Evolutionary conservation across 2,888 invertebrate species (phyloP), one percentile per base, ranked within the genome.

Genomic region (Eudasyphora cyanicolor): DNA sequence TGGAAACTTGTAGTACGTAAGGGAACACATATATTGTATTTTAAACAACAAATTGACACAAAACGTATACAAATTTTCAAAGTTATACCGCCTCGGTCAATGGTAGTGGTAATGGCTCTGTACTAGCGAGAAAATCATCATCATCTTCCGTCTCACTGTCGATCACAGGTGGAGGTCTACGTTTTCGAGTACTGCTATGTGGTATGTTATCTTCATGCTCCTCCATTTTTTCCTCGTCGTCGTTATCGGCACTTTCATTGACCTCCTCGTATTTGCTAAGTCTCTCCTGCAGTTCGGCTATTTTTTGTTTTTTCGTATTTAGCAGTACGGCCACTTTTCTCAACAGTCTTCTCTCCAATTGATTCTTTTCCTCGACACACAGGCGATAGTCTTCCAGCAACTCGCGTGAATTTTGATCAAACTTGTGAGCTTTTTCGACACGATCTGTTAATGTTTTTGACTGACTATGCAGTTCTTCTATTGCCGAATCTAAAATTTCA

Each of bases 361-460:
- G 49, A 21, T 81, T 84, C 35, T 84, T 84, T 19, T 84, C 84
- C 17, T 84, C 84, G 27, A 84, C 81, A 19, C 84, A 84, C n/a
- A 79, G 27, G 0, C 84, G 76, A 27, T 81, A 79, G 21, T 84
- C 84, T 17, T 84, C 76, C 32, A 84, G 67, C 10, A 84, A 57
- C 12, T 81, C 78, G 10, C 78, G 64, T 24, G 81, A 79, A 60
- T 81, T 57, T 7, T 76, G 75, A 27, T 84, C 84, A 51, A 62
- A 81, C 29, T 84, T 84, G 3, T 81, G 78, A 10, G 84, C 81
- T n/a, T 81, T 84, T 73, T 81, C 60, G 0, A 81, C 81, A 14
- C 78, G 71, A 14, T 84, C 81, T 42, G 38, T 76, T 49, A 81
- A 70, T 24, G 42, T 49, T 51, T 76, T 81, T 14, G 71, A 57